Base-by-base conservation (phyloP, 1,140 invertebrate species). In the Drosophila persimilis region DNA sequence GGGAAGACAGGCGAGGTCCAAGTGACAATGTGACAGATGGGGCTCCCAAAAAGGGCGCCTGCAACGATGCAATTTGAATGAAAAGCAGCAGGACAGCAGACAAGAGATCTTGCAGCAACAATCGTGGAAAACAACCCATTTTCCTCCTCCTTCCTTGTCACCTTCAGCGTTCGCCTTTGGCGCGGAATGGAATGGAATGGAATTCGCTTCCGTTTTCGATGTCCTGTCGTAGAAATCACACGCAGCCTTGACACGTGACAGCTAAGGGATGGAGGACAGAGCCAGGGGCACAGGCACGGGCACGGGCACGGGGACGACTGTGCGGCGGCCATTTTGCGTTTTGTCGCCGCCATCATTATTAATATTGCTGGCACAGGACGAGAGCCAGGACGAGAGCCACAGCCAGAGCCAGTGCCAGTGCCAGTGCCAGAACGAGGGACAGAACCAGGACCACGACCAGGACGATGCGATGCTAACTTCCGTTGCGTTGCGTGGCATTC, bases 271-370 rank as follows among this genome's bases (percentile, higher is more conserved):
- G 35, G 35, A 6, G 63, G 53, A 52, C 44, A 56, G 46, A 48
- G 44, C 15, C 29, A 6, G 29, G 17, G 29, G 15, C 35, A 11
- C 9, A 9, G 9, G 35, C 35, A 4, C 9, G 35, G 44, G 15
- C 35, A 11, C 9, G 31, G 9, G 35, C 35, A 4, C 9, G 35
- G 44, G 24, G 15, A 13, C 31, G 31, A 39, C 39, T 53, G 35
- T 47, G 46, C 26, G 71, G 45, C 74, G 71, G 83, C 74, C 78
- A 86, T 83, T 86, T 78, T 78, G 76, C 73, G 73, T 78, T 78
- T 86, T 78, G 78, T 65, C 65, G 59, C 56, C 62, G 60, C 74
- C 83, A 88, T 86, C 78, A 83, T 88, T 86, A 86, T 86, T 86
- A 88, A 86, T 86, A 88, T 70, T 67, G 64, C 60, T 35, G 39